These are phyloP conservation scores for Chlorops oryzae DNA, from an alignment of 1,140 invertebrate genomes.

Conservation along the genomic window DNA sequence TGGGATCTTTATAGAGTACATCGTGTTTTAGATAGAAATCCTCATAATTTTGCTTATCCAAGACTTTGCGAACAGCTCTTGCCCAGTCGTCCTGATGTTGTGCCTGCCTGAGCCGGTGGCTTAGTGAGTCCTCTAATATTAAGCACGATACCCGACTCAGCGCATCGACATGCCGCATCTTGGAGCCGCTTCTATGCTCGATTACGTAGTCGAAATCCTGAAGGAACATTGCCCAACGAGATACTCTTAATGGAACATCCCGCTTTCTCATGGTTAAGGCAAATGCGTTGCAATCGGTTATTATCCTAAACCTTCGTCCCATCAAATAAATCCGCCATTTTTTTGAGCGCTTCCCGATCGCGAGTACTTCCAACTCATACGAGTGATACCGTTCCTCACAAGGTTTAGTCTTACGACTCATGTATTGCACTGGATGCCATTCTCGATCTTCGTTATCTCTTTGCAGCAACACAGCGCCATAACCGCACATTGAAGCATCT, in stretches of 20 bases:
- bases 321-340: conserved; percentile 12
- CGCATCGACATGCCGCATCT: conserved; percentile 36
- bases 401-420: conserved; percentile 15
- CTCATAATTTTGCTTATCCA: too few species aligned
- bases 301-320: conserved; percentile 8
- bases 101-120: conserved; percentile 9
- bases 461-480: conserved; percentile 35
- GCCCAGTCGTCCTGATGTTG: conserved; percentile 17
- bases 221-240: not conserved
- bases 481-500: conserved; percentile 30
- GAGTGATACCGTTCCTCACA: conserved; percentile 23
- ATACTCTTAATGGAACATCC: conserved; percentile 12
- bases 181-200: conserved; percentile 5
- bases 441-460: conserved; percentile 8
- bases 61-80: not conserved
- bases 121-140: not conserved
- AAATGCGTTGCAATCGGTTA: conserved; percentile 17
- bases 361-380: conserved; percentile 26
- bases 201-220: not conserved
- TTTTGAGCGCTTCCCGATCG: conserved; percentile 7
- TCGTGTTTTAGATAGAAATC: not conserved
- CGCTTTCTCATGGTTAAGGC: conserved; percentile 12
- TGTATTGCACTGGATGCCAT: conserved; percentile 12
- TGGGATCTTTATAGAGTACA: conserved; percentile 6
- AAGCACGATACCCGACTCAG: conserved; percentile 16